phyloP scores from a whole-genome alignment of 2,797 vertebrate genomes.

The Chiloscyllium punctatum region DNA sequence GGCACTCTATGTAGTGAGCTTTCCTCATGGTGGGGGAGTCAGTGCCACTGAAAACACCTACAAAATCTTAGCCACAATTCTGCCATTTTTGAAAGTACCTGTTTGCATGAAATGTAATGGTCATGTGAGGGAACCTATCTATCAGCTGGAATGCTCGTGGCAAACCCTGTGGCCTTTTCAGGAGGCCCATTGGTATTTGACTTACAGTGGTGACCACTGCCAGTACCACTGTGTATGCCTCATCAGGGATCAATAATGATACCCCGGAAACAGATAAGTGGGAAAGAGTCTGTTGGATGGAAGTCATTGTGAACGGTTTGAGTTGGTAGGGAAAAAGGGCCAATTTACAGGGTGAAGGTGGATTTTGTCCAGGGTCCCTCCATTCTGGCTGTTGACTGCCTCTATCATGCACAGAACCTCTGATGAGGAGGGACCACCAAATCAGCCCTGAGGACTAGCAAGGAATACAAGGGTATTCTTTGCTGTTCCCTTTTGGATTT shows the following conservation, averaged over 20 bases:
- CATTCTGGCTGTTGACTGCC: no score
- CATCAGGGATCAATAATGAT: background rate
- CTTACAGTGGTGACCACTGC: background rate
- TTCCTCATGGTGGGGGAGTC: no score
- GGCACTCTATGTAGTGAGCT: no score
- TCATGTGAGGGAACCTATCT: background rate
- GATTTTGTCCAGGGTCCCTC: no score
- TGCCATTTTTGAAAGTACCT: background rate
- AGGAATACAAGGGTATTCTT: no score
- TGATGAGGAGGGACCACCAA: no score
- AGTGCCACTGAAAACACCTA: no score
- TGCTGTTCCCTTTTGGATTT: background rate
- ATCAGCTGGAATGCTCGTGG: background rate
- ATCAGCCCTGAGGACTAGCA: no score
- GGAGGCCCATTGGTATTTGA: background rate
- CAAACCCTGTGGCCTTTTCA: background rate
- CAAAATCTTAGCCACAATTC: no score
- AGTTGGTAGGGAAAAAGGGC: background rate
- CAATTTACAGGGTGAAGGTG: no score
- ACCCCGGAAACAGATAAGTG: background rate
- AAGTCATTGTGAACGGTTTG: background rate
- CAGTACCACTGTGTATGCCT: background rate
- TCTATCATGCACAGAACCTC: no score
- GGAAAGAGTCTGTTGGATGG: background rate
- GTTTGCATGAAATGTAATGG: background rate